Base-by-base conservation (phyloP, 2,888 invertebrate species). In the Patella ulyssiponensis region DNA sequence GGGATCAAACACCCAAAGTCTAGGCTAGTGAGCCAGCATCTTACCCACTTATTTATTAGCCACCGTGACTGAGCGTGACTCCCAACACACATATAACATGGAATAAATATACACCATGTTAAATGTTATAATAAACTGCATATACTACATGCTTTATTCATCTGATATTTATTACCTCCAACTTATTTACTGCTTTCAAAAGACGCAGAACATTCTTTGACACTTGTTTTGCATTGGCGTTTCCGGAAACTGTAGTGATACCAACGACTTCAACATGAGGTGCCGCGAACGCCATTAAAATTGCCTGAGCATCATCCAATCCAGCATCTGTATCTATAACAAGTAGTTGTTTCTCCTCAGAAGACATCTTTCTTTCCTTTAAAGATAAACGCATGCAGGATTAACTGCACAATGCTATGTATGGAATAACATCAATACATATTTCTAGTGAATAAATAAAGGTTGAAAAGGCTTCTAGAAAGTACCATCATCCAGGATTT, bases 241-340 rank as follows among this genome's bases (percentile, higher is more conserved):
- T 90, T 14, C 90, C 90, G 23, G 95, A 94, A 7, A 94, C 93
- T 73, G 95, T 93, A 2, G 86, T 86, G 51, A 88, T 81, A 95
- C 93, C 96, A 72, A 95, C 90, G 71, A 96, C 90, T 83, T 94
- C 88, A 20, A 94, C 88, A 80, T 91, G 85, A 5, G 91, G 89
- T 11, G 90, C 81, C 51, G 82, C 82, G 20, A 92, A 80, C 3
- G 90, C 90, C 85, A 92, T 86, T 69, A 91, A 78, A 9, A 92
- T 87, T 15, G 91, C 91, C 77, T 91, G 85, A 2, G 91, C 90
- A 81, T 92, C 91, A 79, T 92, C 92, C 14, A 90, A 80, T 3
- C 91, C 91, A 12, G 90, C 87, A 74, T 92, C 91, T 0, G 88
- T 88, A 82, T 92, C 91, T 44, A 92, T 90, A 15, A 91, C 81